Evolutionary conservation across 2,113 vertebrate species (phyloP).

Genomic region (Gavialis gangeticus): DNA sequence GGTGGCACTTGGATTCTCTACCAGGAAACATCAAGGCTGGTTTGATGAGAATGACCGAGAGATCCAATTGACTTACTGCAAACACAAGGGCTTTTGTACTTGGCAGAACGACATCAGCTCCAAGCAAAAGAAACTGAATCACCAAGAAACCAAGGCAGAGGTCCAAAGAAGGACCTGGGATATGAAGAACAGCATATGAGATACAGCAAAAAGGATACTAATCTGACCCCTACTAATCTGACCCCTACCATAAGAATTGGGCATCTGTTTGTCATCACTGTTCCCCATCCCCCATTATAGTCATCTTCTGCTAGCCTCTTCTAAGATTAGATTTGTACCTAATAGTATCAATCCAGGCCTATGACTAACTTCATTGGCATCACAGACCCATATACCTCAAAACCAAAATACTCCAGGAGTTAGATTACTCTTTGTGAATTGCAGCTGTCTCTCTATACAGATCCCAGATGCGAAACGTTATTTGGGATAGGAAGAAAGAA

Average conservation of each 20-base stretch:
- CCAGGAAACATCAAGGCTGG: no score
- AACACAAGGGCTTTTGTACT: no score
- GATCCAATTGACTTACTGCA: no score
- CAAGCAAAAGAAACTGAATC: no score
- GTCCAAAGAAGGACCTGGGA: no score
- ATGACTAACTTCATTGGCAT: background rate
- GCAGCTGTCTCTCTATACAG: background rate
- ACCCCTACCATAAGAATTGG: background rate
- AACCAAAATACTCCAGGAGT: background rate
- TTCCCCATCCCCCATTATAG: background rate
- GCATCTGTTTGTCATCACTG: background rate
- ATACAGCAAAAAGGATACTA: no score
- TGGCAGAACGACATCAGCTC: no score
- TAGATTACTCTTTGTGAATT: background rate
- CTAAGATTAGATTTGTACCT: background rate
- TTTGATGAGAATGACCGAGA: no score
- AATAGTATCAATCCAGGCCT: background rate
- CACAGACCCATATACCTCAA: rapidly evolving
- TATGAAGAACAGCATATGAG: no score
- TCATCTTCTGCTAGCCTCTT: background rate
- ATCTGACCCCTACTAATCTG: background rate
- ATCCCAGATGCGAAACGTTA: rapidly evolving
- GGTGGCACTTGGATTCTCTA: no score
- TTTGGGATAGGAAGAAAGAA: background rate
- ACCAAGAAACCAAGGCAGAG: no score